Percentiles rank a stretch among this genome's conserved stretches.
Evolutionary conservation across 1,140 invertebrate species (phyloP).

Genomic region (Aphaenogaster ashmeadi): DNA sequence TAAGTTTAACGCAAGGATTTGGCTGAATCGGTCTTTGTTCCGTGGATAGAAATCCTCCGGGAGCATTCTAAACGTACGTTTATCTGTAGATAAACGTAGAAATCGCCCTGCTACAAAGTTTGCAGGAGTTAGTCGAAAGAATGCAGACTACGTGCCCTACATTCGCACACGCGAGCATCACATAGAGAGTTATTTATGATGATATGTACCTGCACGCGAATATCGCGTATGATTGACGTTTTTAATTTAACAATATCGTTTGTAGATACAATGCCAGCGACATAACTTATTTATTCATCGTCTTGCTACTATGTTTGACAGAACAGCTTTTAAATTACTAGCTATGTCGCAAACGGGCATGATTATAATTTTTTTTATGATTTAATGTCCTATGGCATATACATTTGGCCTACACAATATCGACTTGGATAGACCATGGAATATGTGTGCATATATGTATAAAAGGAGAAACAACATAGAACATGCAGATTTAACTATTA

Average conservation of each 20-base stretch:
- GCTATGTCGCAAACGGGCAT: too few relatives aligned
- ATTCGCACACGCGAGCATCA: background rate
- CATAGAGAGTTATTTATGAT: conserved; percentile 23
- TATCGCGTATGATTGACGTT: conserved; percentile 11
- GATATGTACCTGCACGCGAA: conserved; percentile 1
- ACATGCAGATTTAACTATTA: background rate
- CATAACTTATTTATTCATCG: background rate
- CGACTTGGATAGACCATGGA: background rate
- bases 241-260: background rate
- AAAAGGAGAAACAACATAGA: background rate
- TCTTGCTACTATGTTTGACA: background rate
- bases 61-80: background rate
- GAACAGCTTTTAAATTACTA: background rate
- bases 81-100: background rate
- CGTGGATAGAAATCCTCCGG: background rate
- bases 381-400: background rate
- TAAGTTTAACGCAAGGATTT: background rate
- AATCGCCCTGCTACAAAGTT: conserved; percentile 38
- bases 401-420: background rate
- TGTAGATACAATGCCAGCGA: background rate
- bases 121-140: conserved; percentile 9
- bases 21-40: background rate
- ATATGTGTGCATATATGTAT: background rate
- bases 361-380: background rate
- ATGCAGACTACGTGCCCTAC: background rate